Evolutionary conservation across 2,888 invertebrate genomes (phyloP).

Genomic region (Drosophila lutescens): DNA sequence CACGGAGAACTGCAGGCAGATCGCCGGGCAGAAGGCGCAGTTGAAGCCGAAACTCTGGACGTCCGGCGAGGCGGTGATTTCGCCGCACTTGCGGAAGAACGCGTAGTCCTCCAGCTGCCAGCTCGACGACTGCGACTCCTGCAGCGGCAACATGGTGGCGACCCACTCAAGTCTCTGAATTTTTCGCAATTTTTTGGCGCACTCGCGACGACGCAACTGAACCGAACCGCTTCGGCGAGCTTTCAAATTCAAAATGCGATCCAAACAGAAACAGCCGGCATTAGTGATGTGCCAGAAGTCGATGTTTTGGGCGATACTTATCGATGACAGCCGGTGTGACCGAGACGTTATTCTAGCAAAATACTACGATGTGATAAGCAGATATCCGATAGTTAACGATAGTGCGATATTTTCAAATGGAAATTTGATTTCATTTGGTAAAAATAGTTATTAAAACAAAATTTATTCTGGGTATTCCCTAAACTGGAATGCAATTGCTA

Average conservation of each 20-base stretch:
- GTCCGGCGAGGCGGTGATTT: conserved; percentile 80
- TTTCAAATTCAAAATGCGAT: conserved; percentile 13
- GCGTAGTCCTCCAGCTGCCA: conserved; percentile 79
- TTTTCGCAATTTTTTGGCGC: conserved; percentile 16
- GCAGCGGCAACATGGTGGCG: conserved; percentile 38
- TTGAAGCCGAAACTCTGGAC: conserved; percentile 78
- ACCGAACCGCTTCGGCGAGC: conserved; percentile 9
- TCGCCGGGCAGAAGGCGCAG: conserved; percentile 77
- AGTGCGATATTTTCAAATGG: no score
- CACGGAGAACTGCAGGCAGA: conserved; percentile 76
- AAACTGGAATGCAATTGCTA: no score
- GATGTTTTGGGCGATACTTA: no score
- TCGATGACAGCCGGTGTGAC: no score
- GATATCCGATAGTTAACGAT: no score
- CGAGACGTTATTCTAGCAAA: no score
- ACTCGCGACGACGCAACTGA: conserved; percentile 23
- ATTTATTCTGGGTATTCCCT: no score
- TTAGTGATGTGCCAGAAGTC: no score
- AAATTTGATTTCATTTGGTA: no score
- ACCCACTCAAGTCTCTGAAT: not conserved
- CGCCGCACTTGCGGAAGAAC: conserved; percentile 79
- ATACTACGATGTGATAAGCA: no score
- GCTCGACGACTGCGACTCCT: conserved; percentile 51
- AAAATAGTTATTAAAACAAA: no score
- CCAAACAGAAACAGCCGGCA: conserved; percentile 21